Conservation (phyloP, 2,113 vertebrate genomes). For the Entelurus aequoreus region DNA sequence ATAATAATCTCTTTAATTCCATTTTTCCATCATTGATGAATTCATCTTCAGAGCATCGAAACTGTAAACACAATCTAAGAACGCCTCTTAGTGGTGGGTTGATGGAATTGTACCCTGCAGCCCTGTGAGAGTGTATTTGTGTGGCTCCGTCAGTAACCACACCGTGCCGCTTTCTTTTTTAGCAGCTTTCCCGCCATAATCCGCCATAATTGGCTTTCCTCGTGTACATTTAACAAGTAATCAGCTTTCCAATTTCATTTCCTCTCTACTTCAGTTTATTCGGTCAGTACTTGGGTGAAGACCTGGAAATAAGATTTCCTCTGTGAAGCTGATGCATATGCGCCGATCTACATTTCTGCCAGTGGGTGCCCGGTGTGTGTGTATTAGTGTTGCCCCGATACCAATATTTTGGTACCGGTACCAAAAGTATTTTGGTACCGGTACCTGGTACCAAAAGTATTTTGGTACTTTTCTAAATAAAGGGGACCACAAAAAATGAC, state of each 20-base stretch:
- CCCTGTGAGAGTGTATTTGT: not conserved
- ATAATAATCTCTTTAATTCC: too few species aligned
- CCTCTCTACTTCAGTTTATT: slow-evolving; percentile 37
- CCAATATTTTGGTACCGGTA: too few species aligned
- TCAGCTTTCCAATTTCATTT: slow-evolving; percentile 50
- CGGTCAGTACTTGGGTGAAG: not conserved
- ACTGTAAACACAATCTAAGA: not conserved
- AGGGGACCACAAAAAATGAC: too few species aligned
- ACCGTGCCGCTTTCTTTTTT: slow-evolving; percentile 30
- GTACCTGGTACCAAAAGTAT: too few species aligned
- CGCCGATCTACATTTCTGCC: too few species aligned
- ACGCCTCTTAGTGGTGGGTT: slow-evolving; percentile 37
- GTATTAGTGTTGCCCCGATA: too few species aligned
- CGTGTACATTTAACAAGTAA: slow-evolving; percentile 48
- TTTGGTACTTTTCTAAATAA: too few species aligned
- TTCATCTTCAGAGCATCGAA: slow-evolving; percentile 2
- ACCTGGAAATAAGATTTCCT: not conserved
- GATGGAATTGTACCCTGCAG: not conserved
- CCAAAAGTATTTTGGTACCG: too few species aligned
- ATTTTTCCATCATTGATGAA: too few species aligned
- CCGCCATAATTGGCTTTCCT: slow-evolving; percentile 54
- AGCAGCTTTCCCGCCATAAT: slow-evolving; percentile 48
- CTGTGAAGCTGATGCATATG: not conserved
- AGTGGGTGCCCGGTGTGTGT: too few species aligned
- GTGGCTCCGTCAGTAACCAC: slow-evolving; percentile 25